phyloP scores from a whole-genome alignment of 2,888 invertebrate species.

The Tenthredo livida region DNA sequence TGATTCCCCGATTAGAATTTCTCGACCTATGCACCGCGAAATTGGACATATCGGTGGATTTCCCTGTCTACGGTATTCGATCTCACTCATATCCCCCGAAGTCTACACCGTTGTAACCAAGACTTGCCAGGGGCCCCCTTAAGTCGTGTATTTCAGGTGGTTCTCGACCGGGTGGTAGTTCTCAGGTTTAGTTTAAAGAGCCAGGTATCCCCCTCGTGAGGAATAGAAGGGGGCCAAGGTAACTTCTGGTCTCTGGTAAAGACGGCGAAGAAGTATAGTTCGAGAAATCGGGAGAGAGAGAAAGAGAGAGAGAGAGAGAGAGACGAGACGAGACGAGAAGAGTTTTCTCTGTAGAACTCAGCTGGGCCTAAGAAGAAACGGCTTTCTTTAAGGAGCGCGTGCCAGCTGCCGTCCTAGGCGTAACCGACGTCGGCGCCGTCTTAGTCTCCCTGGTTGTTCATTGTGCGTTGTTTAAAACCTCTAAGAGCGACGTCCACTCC shows the following conservation, averaged over 20 bases:
- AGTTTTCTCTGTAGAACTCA: constrained; percentile 52
- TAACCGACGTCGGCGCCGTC: constrained; percentile 74
- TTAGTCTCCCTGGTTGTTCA: constrained; percentile 74
- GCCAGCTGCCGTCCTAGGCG: constrained; percentile 77
- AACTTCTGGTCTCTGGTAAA: neutral
- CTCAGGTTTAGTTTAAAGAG: constrained; percentile 76
- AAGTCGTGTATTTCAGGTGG: constrained; percentile 58
- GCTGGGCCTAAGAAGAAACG: constrained; percentile 27
- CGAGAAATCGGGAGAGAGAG: neutral
- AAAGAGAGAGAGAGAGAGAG: neutral
- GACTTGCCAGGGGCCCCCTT: constrained; percentile 66
- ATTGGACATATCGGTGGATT: neutral
- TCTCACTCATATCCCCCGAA: constrained; percentile 40
- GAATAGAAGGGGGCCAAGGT: constrained; percentile 45
- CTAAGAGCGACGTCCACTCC: constrained; percentile 22
- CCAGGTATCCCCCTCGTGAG: constrained; percentile 70
- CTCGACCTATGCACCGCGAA: neutral
- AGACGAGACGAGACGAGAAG: neutral
- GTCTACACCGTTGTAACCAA: constrained; percentile 62
- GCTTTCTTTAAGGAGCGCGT: constrained; percentile 69
- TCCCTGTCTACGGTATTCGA: neutral
- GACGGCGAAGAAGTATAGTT: too few species aligned
- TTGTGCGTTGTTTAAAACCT: constrained; percentile 63
- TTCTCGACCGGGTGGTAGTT: constrained; percentile 30
- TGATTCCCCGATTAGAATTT: neutral